A percentile compares a stretch with the other conserved stretches of the same genome.
Conservation (phyloP, 2,888 invertebrate species). For the Himalopsyche kuldschensis region DNA sequence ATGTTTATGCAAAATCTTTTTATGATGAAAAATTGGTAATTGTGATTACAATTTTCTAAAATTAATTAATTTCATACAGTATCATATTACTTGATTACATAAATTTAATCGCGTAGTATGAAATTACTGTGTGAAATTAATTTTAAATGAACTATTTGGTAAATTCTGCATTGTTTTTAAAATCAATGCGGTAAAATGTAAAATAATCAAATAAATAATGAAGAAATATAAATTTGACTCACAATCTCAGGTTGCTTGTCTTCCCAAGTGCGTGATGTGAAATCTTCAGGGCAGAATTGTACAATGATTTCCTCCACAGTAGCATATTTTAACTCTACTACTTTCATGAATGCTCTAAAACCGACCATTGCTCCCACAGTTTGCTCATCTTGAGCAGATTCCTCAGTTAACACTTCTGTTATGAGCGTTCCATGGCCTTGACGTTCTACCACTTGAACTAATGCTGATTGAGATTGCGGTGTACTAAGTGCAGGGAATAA, state of each 20-base stretch:
- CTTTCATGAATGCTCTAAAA: constrained; percentile 82
- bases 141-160: too few species aligned
- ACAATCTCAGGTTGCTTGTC: constrained; percentile 66
- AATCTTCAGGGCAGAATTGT: constrained; percentile 82
- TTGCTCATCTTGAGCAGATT: constrained; percentile 76
- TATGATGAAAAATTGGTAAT: too few species aligned
- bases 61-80: too few species aligned
- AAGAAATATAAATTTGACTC: background rate
- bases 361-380: constrained; percentile 78
- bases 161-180: too few species aligned
- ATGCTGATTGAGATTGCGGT: constrained; percentile 81
- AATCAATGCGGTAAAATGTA: background rate
- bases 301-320: constrained; percentile 84
- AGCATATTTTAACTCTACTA: constrained; percentile 79
- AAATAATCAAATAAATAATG: background rate
- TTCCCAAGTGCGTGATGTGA: constrained; percentile 81
- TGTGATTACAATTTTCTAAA: too few species aligned
- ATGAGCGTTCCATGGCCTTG: constrained; percentile 81
- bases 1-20: too few species aligned
- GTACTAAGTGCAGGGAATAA: constrained; percentile 78
- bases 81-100: too few species aligned
- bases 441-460: constrained; percentile 82
- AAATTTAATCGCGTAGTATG: too few species aligned
- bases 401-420: constrained; percentile 79
- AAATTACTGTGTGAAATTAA: too few species aligned